Evolutionary conservation across 2,888 invertebrate species (phyloP), one percentile per base, ranked within the genome.

Genomic region (Tuberolachnus salignus): DNA sequence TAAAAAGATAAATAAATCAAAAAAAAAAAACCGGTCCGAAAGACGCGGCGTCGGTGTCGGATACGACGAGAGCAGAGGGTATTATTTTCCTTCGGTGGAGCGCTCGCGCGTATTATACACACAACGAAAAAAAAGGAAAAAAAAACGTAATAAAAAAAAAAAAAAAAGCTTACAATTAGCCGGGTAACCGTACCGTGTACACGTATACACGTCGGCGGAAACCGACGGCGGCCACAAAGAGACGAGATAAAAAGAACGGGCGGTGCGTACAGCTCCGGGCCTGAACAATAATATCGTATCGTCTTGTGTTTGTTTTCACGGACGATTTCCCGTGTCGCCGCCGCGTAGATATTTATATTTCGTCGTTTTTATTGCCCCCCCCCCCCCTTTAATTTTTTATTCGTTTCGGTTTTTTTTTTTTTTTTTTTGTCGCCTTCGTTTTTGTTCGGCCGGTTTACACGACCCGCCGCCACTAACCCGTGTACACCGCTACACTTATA

Each of bases 321-420:
- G 75, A 75, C 67, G 67, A 75, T 75, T 75, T 75, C 75, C 67
- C 49, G n/a, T n/a, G n/a, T n/a, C n/a, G 14, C 59, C 34, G 14
- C 46, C 34, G 64, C 51, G 57, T 67, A 44, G 44, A 64, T 13
- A 6, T 34, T 21, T 42, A 64, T 74, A 23, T 75, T 55, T 75
- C 63, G 67, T 49, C 44, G 55, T 26, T 14, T 42, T 26, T 49
- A 42, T 73, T 72, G 8, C 14, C 61, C 13, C 49, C 34, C 26
- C 14, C 21, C 16, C 34, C 3, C 16, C 34, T 4, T 6, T 34
- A 34, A 34, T 34, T 34, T 34, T 34, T 19, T 16, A 13, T 26
- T 59, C 26, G 34, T 23, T 46, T 59, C 46, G 14, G 8, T 34
- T 59, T 44, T 14, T 44, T 23, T 49, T 49, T n/a, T n/a, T n/a